These are phyloP conservation scores for Apis dorsata DNA, from an alignment of 1,140 invertebrate species.

Conservation along the genomic window DNA sequence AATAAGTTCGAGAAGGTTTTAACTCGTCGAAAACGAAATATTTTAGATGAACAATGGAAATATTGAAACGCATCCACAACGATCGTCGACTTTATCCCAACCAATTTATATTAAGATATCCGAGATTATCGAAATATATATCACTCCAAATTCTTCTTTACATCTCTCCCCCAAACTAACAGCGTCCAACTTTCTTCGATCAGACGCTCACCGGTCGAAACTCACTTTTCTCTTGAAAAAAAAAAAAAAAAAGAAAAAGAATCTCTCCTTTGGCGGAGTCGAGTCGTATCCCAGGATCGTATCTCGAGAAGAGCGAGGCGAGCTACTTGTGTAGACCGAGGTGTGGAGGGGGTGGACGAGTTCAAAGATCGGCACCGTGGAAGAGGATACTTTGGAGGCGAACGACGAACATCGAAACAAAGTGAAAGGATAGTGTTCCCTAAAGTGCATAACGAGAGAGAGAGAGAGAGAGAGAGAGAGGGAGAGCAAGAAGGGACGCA, in stretches of 20 bases:
- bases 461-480: neutral
- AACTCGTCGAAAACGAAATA: too few relatives aligned
- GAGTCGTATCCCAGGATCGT: neutral
- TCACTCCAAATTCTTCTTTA: too few relatives aligned
- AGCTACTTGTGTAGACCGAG: neutral
- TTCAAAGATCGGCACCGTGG: neutral
- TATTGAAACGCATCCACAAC: too few relatives aligned
- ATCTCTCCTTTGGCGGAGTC: neutral
- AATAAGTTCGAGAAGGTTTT: too few relatives aligned
- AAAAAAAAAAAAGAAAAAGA: too few relatives aligned
- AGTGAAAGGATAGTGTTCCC: conserved; percentile 28
- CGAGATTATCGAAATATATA: too few relatives aligned
- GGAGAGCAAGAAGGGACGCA: neutral
- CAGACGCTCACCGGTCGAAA: neutral
- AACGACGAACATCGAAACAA: conserved; percentile 35
- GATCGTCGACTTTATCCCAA: too few relatives aligned
- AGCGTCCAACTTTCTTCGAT: neutral
- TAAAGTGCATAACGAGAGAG: neutral
- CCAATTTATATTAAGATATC: too few relatives aligned
- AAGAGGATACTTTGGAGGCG: neutral
- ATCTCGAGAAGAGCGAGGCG: neutral
- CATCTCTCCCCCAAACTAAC: too few relatives aligned
- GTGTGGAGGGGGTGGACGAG: neutral
- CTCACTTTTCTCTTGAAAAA: neutral
- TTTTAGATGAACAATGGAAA: too few relatives aligned